A percentile compares a stretch with the other conserved stretches of the same genome.
These are phyloP conservation scores for Ostrea edulis DNA, from an alignment of 1,140 invertebrate genomes.

Conservation along the genomic window DNA sequence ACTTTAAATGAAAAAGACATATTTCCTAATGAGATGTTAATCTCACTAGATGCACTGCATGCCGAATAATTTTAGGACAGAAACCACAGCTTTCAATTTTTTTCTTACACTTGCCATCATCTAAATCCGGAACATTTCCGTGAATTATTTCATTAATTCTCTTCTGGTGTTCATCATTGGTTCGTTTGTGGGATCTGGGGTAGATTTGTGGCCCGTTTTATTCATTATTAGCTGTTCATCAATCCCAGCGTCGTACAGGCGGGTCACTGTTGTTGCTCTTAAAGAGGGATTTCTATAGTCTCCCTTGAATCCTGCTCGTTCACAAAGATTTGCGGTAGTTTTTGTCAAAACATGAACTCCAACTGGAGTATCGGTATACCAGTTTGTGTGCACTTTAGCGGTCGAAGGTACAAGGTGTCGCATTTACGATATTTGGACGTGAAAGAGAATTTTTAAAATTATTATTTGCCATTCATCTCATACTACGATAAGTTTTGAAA, in stretches of 20 bases:
- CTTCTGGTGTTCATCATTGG: background rate
- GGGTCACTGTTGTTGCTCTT: slow-evolving; percentile 43
- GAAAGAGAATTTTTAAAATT: no score
- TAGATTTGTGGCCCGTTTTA: slow-evolving; percentile 48
- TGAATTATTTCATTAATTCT: background rate
- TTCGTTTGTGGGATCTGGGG: slow-evolving; percentile 39
- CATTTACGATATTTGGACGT: no score
- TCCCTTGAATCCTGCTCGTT: background rate
- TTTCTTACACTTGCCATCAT: background rate
- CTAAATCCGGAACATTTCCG: background rate
- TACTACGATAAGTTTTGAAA: no score
- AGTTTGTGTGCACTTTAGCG: background rate
- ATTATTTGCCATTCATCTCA: no score
- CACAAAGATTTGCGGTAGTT: background rate
- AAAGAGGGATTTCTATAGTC: slow-evolving; percentile 48
- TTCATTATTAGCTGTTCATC: slow-evolving; percentile 51
- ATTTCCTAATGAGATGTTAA: background rate
- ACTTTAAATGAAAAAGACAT: background rate
- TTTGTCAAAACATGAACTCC: background rate
- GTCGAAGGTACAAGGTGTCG: no score
- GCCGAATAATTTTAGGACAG: background rate
- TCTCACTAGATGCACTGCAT: background rate
- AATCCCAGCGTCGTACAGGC: slow-evolving; percentile 46
- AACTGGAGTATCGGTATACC: background rate
- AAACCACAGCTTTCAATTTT: background rate